Base-by-base conservation (phyloP, 35 echinoderm and acorn worm genomes). In the Lytechinus pictus region DNA sequence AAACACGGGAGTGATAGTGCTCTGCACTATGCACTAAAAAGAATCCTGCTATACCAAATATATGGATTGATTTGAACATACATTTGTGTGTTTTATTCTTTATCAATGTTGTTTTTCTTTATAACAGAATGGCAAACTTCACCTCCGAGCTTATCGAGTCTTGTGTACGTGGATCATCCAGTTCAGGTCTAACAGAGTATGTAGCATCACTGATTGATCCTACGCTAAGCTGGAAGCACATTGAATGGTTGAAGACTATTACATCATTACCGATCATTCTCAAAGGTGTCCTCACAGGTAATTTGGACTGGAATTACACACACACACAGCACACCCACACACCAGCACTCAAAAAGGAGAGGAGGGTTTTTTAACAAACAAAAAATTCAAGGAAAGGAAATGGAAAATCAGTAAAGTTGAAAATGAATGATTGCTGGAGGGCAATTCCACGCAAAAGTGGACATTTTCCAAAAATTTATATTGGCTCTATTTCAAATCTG, bases 281-380 rank as follows among this genome's bases (percentile, higher is more conserved):
- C 16, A 99, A 99, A 92, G 98, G 98, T 33, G 95, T 99, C 53
- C 57, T 97, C 21, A 99, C 98, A 96, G 94, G 98, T 99, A 96
- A 96, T 92, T 86, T n/a, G n/a, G n/a, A n/a, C n/a, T n/a, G n/a
- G n/a, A 61, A 55, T 2, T 44, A 44, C 33, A 44, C 33, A 44
- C 33, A 2, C 33, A 44, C 33, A 44, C 33, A 44, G 33, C 33
- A 44, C 0, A 44, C 33, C 33, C 33, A 44, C 33, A 44, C 33
- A 44, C 0, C 33, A 0, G 33, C 33, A 44, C 0, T 1, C 33
- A 44, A 44, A 44, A 44, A 44, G 33, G 33, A 44, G 33, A 44
- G 33, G 9, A 10, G 16, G 57, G 56, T 10, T 60, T 92, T 92
- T 54, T n/a, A n/a, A n/a, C n/a, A n/a, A 12, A 89, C 4, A n/a